A percentile compares a stretch with the other conserved stretches of the same genome.
Conservation (phyloP, 1,140 invertebrate genomes). For the Hycleus cichorii region DNA sequence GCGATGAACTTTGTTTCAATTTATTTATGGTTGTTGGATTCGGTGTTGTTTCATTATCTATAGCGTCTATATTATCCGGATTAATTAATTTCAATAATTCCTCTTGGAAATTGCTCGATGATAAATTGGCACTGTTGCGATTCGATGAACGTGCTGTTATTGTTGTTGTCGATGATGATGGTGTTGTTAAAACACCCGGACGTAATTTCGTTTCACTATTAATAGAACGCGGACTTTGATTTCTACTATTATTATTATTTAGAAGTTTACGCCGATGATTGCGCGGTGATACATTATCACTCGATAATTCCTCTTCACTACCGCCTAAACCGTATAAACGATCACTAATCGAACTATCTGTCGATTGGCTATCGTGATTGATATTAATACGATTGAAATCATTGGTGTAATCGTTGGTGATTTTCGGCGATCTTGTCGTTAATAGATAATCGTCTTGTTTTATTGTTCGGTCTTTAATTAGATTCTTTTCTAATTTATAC, state of each 20-base stretch:
- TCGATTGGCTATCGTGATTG: slow-evolving; percentile 47
- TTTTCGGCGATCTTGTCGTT: slow-evolving; percentile 25
- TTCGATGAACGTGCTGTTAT: slow-evolving; percentile 38
- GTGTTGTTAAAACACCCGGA: slow-evolving; percentile 35
- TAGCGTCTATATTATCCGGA: slow-evolving; percentile 61
- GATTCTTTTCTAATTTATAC: slow-evolving; percentile 42
- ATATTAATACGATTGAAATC: slow-evolving; percentile 28
- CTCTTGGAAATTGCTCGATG: slow-evolving; percentile 69
- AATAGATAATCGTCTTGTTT: slow-evolving; percentile 16
- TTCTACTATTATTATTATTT: slow-evolving; percentile 50
- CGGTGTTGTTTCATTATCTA: slow-evolving; percentile 31
- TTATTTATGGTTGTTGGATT: slow-evolving; percentile 12
- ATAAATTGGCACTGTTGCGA: slow-evolving; percentile 56
- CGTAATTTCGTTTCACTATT: slow-evolving; percentile 46
- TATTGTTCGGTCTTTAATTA: slow-evolving; percentile 40
- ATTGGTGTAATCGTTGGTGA: slow-evolving; percentile 33
- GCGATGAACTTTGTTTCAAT: slow-evolving; percentile 8
- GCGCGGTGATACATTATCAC: slow-evolving; percentile 47
- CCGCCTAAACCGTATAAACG: slow-evolving; percentile 39
- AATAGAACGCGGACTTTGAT: slow-evolving; percentile 54
- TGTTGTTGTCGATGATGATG: too few relatives aligned
- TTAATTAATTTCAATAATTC: slow-evolving; percentile 84
- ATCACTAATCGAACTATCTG: slow-evolving; percentile 46
- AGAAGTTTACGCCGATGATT: slow-evolving; percentile 42
- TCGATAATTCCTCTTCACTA: slow-evolving; percentile 53